Evolutionary conservation across 2,888 invertebrate genomes (phyloP).

Genomic region (Chesias legatella): DNA sequence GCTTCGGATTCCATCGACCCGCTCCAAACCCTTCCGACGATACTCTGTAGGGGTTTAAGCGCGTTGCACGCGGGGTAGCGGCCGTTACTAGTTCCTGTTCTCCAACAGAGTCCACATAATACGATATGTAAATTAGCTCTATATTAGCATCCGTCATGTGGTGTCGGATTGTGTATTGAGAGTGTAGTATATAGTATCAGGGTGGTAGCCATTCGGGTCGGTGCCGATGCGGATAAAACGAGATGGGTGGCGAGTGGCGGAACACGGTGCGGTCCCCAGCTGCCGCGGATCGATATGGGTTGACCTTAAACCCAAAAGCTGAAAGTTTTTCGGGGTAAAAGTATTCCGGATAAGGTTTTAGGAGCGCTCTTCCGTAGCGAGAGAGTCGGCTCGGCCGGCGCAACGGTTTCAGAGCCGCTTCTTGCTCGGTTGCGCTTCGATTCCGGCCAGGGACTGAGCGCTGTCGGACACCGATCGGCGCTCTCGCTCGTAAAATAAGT

Average conservation of each 20-base stretch:
- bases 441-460: neutral
- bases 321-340: constrained; percentile 36
- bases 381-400: neutral
- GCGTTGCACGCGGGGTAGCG: neutral
- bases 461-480: neutral
- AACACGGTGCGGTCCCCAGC: constrained; percentile 58
- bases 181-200: too few species aligned
- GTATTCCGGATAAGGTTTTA: constrained; percentile 3
- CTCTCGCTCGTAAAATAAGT: constrained; percentile 3
- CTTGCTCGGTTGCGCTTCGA: neutral
- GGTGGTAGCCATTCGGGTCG: too few species aligned
- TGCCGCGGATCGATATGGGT: constrained; percentile 67
- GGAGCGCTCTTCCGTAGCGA: neutral
- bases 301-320: constrained; percentile 59
- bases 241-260: constrained; percentile 38
- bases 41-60: neutral
- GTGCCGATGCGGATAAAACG: constrained; percentile 35
- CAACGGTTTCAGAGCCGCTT: too few species aligned
- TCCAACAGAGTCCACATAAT: neutral
- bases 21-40: constrained; percentile 28
- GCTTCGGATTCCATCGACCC: constrained; percentile 66
- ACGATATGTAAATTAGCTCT: neutral
- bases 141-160: too few species aligned
- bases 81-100: neutral
- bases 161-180: too few species aligned